Percentiles rank a stretch among this genome's conserved stretches.
Evolutionary conservation across 2,113 vertebrate species (phyloP).

Genomic region (Ondatra zibethicus): DNA sequence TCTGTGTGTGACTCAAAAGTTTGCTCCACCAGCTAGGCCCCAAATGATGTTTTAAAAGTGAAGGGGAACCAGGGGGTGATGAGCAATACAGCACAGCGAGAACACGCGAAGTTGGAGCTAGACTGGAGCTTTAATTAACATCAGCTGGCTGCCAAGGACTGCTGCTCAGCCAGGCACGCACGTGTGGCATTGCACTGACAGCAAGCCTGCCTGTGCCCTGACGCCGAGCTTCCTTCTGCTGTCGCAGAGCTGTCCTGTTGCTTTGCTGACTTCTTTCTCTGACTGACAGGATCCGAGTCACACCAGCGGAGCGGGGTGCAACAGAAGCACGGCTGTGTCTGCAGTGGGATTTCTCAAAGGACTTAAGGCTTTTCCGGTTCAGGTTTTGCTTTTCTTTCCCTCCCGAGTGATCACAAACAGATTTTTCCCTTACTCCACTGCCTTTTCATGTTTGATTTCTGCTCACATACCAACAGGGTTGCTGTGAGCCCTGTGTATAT

Average conservation of each 20-base stretch:
- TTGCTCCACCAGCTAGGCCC: background rate
- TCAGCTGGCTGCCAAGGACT: background rate
- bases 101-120: background rate
- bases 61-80: background rate
- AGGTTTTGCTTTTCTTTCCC: constrained; percentile 2
- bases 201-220: background rate
- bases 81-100: background rate
- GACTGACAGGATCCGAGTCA: background rate
- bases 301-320: background rate
- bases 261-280: background rate
- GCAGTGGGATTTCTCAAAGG: background rate
- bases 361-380: background rate
- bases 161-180: background rate
- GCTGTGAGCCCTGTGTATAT: rapidly evolving
- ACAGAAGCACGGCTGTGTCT: background rate
- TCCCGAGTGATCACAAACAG: background rate
- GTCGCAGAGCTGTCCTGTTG: background rate
- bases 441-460: background rate
- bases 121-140: background rate
- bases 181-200: too few species aligned
- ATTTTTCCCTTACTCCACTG: too few species aligned
- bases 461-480: rapidly evolving
- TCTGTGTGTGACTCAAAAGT: background rate
- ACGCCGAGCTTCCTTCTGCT: background rate
- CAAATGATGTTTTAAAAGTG: background rate